These are phyloP conservation scores for Misgurnus anguillicaudatus DNA, from an alignment of 2,113 vertebrate species.

Conservation along the genomic window DNA sequence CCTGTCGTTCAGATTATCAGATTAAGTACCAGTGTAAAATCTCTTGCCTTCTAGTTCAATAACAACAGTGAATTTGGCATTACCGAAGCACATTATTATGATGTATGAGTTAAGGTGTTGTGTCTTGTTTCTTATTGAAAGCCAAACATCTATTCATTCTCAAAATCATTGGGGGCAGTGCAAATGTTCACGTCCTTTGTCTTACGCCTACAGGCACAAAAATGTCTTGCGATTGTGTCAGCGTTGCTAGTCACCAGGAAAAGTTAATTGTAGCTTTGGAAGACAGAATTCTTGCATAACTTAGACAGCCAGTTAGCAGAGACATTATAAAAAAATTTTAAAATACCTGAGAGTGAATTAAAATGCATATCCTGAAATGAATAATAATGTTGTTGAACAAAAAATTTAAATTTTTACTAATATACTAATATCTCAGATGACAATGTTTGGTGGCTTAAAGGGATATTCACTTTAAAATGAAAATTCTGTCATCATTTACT, in stretches of 20 bases:
- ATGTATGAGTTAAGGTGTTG: slow-evolving; percentile 4
- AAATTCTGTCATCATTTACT: too few species aligned
- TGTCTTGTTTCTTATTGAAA: slow-evolving; percentile 3
- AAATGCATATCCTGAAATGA: too few species aligned
- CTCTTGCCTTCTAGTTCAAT: background rate
- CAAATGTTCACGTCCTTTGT: slow-evolving; percentile 54
- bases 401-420: too few species aligned
- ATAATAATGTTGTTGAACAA: background rate
- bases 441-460: too few species aligned
- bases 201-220: slow-evolving; percentile 56
- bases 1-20: slow-evolving; percentile 27
- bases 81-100: background rate
- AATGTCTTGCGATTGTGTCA: slow-evolving; percentile 53
- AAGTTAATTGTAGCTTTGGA: slow-evolving; percentile 36
- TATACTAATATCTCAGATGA: too few species aligned
- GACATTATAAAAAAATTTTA: background rate
- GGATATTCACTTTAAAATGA: too few species aligned
- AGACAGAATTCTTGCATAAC: slow-evolving; percentile 7
- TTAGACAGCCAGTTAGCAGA: slow-evolving; percentile 7
- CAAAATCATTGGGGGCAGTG: slow-evolving; percentile 38
- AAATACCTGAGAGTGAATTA: background rate
- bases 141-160: slow-evolving; percentile 16
- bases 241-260: slow-evolving; percentile 37
- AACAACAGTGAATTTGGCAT: background rate
- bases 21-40: background rate